These are phyloP conservation scores for Dendrolimus kikuchii DNA, from an alignment of 1,140 invertebrate genomes.

Conservation along the genomic window DNA sequence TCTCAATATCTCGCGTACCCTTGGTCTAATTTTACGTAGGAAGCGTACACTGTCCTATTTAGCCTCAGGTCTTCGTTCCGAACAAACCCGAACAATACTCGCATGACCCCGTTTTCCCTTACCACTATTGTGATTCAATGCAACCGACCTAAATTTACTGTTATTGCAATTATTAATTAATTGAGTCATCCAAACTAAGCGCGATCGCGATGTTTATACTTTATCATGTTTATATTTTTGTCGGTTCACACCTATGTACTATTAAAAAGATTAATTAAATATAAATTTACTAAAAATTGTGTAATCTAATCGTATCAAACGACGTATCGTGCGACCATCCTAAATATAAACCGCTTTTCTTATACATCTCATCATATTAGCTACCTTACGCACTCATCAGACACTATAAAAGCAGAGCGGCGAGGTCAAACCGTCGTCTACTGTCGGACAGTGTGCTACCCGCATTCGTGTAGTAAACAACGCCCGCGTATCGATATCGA, in stretches of 20 bases:
- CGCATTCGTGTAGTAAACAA: conserved; percentile 52
- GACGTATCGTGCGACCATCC: conserved; percentile 30
- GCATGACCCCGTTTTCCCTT: conserved; percentile 42
- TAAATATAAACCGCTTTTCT: conserved; percentile 59
- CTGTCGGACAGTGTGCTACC: conserved; percentile 46
- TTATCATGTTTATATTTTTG: not conserved
- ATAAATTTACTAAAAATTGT: too few species aligned
- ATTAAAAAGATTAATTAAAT: too few species aligned
- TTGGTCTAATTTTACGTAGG: conserved; percentile 37
- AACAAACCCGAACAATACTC: conserved; percentile 37
- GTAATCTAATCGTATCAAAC: conserved; percentile 7
- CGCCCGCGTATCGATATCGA: conserved; percentile 46
- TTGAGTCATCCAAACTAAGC: conserved; percentile 8
- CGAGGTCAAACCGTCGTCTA: conserved; percentile 56
- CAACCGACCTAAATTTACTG: conserved; percentile 38
- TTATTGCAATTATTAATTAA: conserved; percentile 27
- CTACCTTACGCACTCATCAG: conserved; percentile 60
- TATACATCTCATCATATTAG: conserved; percentile 31
- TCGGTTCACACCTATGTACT: not conserved
- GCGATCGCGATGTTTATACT: not conserved
- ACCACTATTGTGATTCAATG: conserved; percentile 33
- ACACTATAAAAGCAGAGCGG: conserved; percentile 62
- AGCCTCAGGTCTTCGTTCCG: conserved; percentile 27
- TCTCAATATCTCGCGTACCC: conserved; percentile 16
- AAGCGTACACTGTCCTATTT: conserved; percentile 33